Evolutionary conservation across 2,888 invertebrate genomes (phyloP).

Genomic region (Sesamia inferens): DNA sequence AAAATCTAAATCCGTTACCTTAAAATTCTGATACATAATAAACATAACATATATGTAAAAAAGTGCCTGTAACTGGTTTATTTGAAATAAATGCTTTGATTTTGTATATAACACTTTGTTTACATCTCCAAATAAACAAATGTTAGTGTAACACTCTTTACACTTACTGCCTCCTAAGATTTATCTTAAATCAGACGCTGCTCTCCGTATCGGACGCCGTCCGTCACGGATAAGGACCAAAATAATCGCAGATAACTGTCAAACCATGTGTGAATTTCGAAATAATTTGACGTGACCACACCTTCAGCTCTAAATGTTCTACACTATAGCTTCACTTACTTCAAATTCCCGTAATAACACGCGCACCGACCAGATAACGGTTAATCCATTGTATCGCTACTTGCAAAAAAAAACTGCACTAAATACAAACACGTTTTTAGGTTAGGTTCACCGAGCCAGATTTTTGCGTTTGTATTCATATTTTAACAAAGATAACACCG

Average conservation of each 20-base stretch:
- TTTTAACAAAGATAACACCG: slow-evolving; percentile 21
- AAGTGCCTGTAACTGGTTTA: too few relatives aligned
- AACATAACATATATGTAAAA: too few relatives aligned
- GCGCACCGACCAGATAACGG: slow-evolving; percentile 76
- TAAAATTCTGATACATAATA: too few relatives aligned
- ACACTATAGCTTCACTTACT: slow-evolving; percentile 68
- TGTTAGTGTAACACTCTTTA: slow-evolving; percentile 9
- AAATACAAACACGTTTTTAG: slow-evolving; percentile 77
- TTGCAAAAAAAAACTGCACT: slow-evolving; percentile 80
- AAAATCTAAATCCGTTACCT: too few relatives aligned
- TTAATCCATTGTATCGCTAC: slow-evolving; percentile 69
- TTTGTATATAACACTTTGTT: slow-evolving; percentile 41
- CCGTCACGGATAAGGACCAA: slow-evolving; percentile 71
- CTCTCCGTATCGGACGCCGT: slow-evolving; percentile 43
- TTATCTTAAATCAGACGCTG: slow-evolving; percentile 51
- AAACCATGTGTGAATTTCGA: slow-evolving; percentile 68
- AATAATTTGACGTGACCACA: slow-evolving; percentile 70
- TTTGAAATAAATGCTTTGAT: too few relatives aligned
- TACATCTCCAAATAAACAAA: slow-evolving; percentile 19
- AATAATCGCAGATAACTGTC: slow-evolving; percentile 70
- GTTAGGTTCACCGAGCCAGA: slow-evolving; percentile 76
- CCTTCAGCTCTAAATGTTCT: slow-evolving; percentile 72
- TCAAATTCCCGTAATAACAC: slow-evolving; percentile 69
- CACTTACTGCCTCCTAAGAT: slow-evolving; percentile 14
- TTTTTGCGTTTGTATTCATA: slow-evolving; percentile 56